A percentile compares a stretch with the other conserved stretches of the same genome.
Conservation (phyloP, 2,888 invertebrate species). For the Biston stratarius region DNA sequence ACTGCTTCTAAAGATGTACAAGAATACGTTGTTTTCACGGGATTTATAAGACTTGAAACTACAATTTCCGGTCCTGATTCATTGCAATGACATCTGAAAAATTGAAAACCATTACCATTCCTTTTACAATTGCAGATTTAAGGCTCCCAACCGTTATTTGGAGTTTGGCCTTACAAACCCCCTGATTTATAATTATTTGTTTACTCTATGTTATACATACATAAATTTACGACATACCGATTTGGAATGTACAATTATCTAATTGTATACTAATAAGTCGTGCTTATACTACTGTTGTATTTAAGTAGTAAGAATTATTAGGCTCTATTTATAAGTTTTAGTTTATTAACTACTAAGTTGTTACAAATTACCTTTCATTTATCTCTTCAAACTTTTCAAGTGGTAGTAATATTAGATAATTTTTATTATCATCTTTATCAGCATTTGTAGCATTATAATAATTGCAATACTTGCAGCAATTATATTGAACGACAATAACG, state of each 20-base stretch:
- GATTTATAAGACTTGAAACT: constrained; percentile 23
- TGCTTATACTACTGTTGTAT: no score
- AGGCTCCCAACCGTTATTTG: no score
- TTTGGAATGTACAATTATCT: no score
- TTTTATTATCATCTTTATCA: constrained; percentile 43
- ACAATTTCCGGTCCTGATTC: constrained; percentile 13
- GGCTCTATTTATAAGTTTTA: neutral
- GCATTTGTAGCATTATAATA: constrained; percentile 17
- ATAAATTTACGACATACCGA: no score
- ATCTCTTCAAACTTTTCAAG: constrained; percentile 33
- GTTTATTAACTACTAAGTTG: neutral
- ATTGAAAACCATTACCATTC: neutral
- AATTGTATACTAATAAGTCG: no score
- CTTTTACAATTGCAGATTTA: neutral
- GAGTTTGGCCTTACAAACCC: no score
- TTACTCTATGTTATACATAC: no score
- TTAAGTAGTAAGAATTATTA: no score
- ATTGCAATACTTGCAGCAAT: constrained; percentile 45
- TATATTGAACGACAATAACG: constrained; percentile 52
- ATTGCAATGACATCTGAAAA: constrained; percentile 33
- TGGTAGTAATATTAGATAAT: constrained; percentile 49
- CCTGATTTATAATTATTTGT: no score
- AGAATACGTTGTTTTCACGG: constrained; percentile 37
- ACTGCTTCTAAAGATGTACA: constrained; percentile 33
- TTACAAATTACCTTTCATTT: constrained; percentile 24